Conservation (phyloP, 2,888 invertebrate species). For the Cryptocheilus praepositus region DNA sequence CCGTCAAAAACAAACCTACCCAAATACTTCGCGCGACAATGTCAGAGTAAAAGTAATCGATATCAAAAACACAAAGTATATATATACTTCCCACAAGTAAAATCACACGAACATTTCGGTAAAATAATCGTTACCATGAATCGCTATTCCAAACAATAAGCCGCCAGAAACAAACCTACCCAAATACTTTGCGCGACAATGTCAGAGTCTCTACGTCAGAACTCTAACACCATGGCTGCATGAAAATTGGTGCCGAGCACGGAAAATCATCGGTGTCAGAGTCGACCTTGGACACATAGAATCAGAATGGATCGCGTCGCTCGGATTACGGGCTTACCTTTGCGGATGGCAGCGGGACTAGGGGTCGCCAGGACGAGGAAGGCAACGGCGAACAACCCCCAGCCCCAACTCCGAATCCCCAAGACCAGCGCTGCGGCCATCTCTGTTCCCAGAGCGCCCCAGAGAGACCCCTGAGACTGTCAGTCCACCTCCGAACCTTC, state of each 20-base stretch:
- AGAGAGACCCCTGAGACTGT: slow-evolving; percentile 51
- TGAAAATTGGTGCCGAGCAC: neutral
- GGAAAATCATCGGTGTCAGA: neutral
- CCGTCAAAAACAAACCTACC: too few species aligned
- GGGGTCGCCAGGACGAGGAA: slow-evolving; percentile 69
- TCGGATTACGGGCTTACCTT: slow-evolving; percentile 64
- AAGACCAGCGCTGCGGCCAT: slow-evolving; percentile 56
- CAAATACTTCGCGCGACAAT: too few species aligned
- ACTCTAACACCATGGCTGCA: too few species aligned
- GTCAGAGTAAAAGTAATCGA: too few species aligned
- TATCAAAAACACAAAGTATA: too few species aligned
- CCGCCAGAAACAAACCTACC: too few species aligned
- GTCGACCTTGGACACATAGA: slow-evolving; percentile 19
- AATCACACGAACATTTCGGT: too few species aligned
- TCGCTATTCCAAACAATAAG: too few species aligned
- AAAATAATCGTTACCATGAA: too few species aligned
- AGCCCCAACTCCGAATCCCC: slow-evolving; percentile 56
- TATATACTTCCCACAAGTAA: too few species aligned
- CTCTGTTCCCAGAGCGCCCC: slow-evolving; percentile 40
- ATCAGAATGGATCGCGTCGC: slow-evolving; percentile 29
- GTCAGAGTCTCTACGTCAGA: too few species aligned
- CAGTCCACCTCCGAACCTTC: slow-evolving; percentile 57
- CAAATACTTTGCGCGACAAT: too few species aligned
- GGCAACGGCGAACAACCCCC: slow-evolving; percentile 66
- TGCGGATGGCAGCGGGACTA: slow-evolving; percentile 70